Base-by-base conservation (phyloP, 2,797 vertebrate species). In the Adelosebastes latens region DNA sequence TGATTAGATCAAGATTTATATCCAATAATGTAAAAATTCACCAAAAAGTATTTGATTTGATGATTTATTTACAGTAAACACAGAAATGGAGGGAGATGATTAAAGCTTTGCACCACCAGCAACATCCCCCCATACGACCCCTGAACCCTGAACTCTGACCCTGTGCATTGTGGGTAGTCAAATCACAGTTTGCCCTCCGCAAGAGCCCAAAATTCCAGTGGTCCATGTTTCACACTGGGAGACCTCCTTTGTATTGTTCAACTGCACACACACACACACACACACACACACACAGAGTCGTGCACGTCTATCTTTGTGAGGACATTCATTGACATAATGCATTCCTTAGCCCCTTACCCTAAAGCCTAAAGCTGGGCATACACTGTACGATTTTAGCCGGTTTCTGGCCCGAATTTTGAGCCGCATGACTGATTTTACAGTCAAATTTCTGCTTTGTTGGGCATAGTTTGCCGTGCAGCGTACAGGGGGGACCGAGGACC, bases 111-210 rank as follows among this genome's bases (percentile, higher is more conserved):
- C 68, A 39, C 59, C 72, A 55, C 10, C 58, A 59, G 22, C 69
- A 60, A 80, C 79, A 80, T 36, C 84, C 82, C 83, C 83, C 69
- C 62, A 39, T 39, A 46, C 36, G 75, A 92, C 87, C 90, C 74
- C 61, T 84, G 83, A 87, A 82, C 87, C 79, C 39, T 90, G 86
- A 94, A 80, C 92, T 80, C 86, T 86, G 87, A 93, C 91, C 92
- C 81, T 66, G 24, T 58, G 73, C 83, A 84, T 91, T 92, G 90
- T 90, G 76, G 75, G 79, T 84, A 79, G 81, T 84, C 86, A 84
- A 91, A 90, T 88, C 88, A 79, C 87, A 85, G 85, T 86, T 87
- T 87, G 77, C 74, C 85, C 78, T 86, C 74, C 60, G 59, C 75
- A 68, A 87, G 65, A 84, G 77, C 66, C 85, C 59, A 68, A 73